Base-by-base conservation (phyloP, 1,140 invertebrate genomes). In the Anoplolepis gracilipes region DNA sequence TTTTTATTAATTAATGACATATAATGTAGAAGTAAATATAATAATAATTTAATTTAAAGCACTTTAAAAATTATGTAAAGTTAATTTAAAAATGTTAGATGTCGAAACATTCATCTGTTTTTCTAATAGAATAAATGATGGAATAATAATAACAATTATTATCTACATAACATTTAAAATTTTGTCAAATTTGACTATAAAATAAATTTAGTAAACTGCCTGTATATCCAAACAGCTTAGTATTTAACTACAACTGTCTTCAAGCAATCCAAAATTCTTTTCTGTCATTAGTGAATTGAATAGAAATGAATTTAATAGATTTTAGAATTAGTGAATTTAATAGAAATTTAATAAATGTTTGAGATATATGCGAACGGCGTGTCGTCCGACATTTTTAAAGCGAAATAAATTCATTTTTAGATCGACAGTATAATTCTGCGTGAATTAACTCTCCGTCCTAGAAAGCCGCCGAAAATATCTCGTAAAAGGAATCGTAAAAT, bases 271-370 rank as follows among this genome's bases (percentile, higher is more conserved):
- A 49, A 49, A 49, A 49, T 49, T 70, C 19, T 33, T 53, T 53
- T n/a, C n/a, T n/a, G n/a, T n/a, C n/a, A 16, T 72, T 22, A 5
- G 22, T 13, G 13, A 72, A 33, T 33, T 72, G 55, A 33, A 55
- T 72, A 72, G 53, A 36, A n/a, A n/a, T n/a, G n/a, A 72, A n/a
- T 55, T 33, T 10, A n/a, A 55, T 22, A 72, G 55, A 72, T 33
- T n/a, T n/a, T n/a, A n/a, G n/a, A n/a, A 16, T 72, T 22, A 5
- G 22, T 13, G 13, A 72, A 33, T 33, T 72, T 72, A 33, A 55
- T 72, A 72, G 53, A 36, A 72, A n/a, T 55, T 33, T 10, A n/a
- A 55, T 22, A 72, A 72, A 72, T 33, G 19, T 70, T 49, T 8
- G 19, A 72, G 28, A 55, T 55, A 33, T 8, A 55, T 53, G n/a